Conservation (phyloP, 2,113 vertebrate genomes). For the Dissostichus mawsoni region DNA sequence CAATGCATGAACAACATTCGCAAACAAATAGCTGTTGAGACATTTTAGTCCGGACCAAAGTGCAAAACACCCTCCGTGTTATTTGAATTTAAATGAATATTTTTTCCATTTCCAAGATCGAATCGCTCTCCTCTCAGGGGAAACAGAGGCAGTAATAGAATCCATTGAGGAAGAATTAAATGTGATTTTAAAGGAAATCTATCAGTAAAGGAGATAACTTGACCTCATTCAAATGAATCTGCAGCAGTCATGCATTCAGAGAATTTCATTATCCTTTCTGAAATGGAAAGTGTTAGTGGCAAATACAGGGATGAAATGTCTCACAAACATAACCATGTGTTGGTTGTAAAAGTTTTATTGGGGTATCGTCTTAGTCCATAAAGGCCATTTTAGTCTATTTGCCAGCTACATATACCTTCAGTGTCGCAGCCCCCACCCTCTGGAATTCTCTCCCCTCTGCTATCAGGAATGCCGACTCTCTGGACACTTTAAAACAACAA, state of each 20-base stretch:
- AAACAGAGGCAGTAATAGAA: slow-evolving; percentile 5
- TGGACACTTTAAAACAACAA: no score
- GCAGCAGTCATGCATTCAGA: not conserved
- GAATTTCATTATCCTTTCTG: slow-evolving; percentile 15
- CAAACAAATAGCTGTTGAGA: no score
- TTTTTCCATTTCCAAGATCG: not conserved
- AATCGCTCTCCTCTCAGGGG: slow-evolving; percentile 2
- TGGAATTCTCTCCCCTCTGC: no score
- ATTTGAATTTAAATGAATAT: not conserved
- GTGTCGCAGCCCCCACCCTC: no score
- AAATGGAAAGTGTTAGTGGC: not conserved
- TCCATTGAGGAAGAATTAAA: not conserved
- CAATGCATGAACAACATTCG: no score
- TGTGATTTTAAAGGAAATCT: slow-evolving; percentile 10
- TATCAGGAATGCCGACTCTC: no score
- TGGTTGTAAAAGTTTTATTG: not conserved
- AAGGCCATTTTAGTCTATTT: not conserved
- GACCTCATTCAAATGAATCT: slow-evolving; percentile 8
- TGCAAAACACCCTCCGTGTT: not conserved
- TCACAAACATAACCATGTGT: not conserved
- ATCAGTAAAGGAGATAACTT: not conserved
- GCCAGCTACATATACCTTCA: not conserved
- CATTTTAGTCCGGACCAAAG: not conserved
- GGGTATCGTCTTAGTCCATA: not conserved
- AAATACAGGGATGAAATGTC: not conserved